phyloP scores from a whole-genome alignment of 2,888 invertebrate species.

The Pycnomerus fuliginosus region DNA sequence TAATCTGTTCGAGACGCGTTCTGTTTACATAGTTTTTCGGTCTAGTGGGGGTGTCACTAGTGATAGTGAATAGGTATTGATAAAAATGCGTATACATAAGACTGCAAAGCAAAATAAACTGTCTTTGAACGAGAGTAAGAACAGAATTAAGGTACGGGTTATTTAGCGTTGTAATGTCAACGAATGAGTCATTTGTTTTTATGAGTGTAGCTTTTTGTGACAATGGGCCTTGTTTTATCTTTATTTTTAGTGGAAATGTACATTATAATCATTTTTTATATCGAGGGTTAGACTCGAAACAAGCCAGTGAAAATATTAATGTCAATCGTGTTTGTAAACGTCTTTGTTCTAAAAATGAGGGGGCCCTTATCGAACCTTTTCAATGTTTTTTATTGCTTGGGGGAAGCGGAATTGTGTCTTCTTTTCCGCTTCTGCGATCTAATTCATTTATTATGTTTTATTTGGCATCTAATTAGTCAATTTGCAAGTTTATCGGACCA shows the following conservation, averaged over 20 bases:
- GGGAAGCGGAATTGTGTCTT: conserved; percentile 31
- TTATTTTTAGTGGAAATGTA: conserved; percentile 47
- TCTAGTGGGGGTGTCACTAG: too few relatives aligned
- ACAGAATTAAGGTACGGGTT: conserved; percentile 16
- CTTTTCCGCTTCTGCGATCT: conserved; percentile 37
- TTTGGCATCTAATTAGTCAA: conserved; percentile 45
- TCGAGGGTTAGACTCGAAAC: conserved; percentile 40
- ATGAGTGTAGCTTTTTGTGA: conserved; percentile 42
- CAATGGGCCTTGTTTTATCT: conserved; percentile 45
- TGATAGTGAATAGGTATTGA: too few relatives aligned
- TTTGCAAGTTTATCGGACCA: conserved; percentile 34
- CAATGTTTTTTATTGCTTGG: conserved; percentile 47
- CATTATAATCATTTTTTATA: conserved; percentile 50
- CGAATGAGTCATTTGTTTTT: conserved; percentile 46
- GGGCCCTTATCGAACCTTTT: conserved; percentile 47
- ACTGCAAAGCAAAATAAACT: too few relatives aligned
- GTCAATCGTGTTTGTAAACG: conserved; percentile 48
- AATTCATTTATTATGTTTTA: conserved; percentile 40
- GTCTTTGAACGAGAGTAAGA: too few relatives aligned
- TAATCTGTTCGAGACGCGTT: too few relatives aligned
- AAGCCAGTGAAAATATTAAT: conserved; percentile 46
- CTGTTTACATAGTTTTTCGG: too few relatives aligned
- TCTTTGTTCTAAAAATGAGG: conserved; percentile 50
- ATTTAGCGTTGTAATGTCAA: conserved; percentile 22
- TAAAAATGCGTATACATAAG: too few relatives aligned